These are phyloP conservation scores for Tolmerus cingulatus DNA, from an alignment of 2,888 invertebrate genomes.

Conservation along the genomic window DNA sequence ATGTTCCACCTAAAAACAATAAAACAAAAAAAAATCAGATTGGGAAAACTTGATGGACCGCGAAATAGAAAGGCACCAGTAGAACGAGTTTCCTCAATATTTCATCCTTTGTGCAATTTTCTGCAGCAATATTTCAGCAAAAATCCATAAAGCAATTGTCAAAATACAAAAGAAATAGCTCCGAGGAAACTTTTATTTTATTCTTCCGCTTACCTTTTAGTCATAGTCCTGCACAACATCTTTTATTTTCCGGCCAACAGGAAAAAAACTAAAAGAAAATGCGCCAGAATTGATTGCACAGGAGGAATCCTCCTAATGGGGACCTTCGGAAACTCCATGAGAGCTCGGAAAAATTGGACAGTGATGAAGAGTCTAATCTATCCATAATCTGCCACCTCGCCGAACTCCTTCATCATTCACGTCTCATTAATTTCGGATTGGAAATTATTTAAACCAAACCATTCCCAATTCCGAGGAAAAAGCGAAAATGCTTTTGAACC, in stretches of 20 bases:
- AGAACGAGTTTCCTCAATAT: background rate
- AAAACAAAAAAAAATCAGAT: background rate
- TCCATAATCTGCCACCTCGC: background rate
- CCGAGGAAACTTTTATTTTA: background rate
- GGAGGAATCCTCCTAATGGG: background rate
- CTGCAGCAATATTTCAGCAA: background rate
- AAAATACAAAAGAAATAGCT: conserved; percentile 23
- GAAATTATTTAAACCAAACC: background rate
- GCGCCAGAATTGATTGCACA: background rate
- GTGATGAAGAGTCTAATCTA: background rate
- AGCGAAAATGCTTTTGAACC: background rate
- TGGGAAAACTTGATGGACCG: background rate
- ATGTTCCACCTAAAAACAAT: background rate
- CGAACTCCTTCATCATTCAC: background rate
- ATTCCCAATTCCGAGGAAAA: background rate
- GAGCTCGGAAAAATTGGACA: background rate
- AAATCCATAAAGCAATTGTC: conserved; percentile 21
- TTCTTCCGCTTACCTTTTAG: background rate
- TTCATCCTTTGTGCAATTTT: background rate
- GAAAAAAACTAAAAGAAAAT: background rate
- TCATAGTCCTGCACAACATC: background rate
- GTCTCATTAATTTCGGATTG: background rate
- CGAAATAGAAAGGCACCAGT: background rate
- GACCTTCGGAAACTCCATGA: background rate
- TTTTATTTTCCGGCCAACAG: background rate